These are phyloP conservation scores for Drepanosiphum platanoidis DNA, from an alignment of 2,888 invertebrate genomes.

Conservation along the genomic window DNA sequence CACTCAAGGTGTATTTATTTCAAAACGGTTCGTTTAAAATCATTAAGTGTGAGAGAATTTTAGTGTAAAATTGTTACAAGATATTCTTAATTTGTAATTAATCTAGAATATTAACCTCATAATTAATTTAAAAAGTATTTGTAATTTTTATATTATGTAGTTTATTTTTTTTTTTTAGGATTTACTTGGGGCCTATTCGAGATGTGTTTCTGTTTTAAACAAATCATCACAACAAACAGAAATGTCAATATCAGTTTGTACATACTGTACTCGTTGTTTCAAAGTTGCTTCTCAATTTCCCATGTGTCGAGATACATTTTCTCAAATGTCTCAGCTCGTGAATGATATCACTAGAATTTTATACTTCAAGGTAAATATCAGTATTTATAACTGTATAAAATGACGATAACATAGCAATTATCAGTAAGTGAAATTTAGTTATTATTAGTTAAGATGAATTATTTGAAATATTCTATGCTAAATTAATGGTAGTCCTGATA, in stretches of 20 bases:
- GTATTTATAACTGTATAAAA: neutral
- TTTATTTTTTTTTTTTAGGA: conserved; percentile 68
- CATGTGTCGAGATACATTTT: conserved; percentile 86
- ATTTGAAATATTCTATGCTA: neutral
- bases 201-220: conserved; percentile 92
- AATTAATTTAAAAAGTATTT: neutral
- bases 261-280: conserved; percentile 85
- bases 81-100: too few species aligned
- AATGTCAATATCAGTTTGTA: conserved; percentile 89
- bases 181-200: conserved; percentile 88
- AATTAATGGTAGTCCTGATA: neutral
- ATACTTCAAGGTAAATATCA: conserved; percentile 80
- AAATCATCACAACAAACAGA: conserved; percentile 81
- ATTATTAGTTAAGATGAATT: neutral
- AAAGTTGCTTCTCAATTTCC: conserved; percentile 96
- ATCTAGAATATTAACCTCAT: too few species aligned
- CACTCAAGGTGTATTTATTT: too few species aligned
- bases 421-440: neutral
- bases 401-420: neutral
- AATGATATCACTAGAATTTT: conserved; percentile 86
- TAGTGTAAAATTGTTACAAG: too few species aligned
- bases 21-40: too few species aligned
- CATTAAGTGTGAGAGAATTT: too few species aligned
- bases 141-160: neutral
- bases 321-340: conserved; percentile 86